Evolutionary conservation across 1,140 invertebrate genomes (phyloP).

Genomic region (Halesus radiatus): DNA sequence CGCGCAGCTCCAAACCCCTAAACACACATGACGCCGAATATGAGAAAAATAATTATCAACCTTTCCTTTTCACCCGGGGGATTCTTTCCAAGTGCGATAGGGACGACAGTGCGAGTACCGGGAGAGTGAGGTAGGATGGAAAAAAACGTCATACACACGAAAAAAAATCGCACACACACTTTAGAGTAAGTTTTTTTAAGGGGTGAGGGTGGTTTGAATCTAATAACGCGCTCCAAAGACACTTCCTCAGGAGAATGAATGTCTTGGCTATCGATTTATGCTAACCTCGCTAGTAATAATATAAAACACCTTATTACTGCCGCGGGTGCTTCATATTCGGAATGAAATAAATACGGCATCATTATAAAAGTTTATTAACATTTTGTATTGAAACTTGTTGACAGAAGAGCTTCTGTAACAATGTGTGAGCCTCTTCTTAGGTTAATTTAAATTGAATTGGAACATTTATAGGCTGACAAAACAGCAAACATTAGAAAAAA

Average conservation of each 20-base stretch:
- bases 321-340: neutral
- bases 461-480: no score
- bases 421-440: no score
- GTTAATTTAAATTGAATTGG: no score
- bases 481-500: no score
- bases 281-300: neutral
- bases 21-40: constrained; percentile 50
- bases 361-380: neutral
- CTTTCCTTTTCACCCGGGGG: constrained; percentile 31
- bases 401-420: no score
- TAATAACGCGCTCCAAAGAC: constrained; percentile 52
- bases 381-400: no score
- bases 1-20: constrained; percentile 1
- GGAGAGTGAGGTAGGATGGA: constrained; percentile 40
- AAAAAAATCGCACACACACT: constrained; percentile 38
- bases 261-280: constrained; percentile 51
- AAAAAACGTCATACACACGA: constrained; percentile 37
- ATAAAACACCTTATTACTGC: neutral
- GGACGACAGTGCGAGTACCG: neutral
- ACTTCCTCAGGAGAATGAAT: constrained; percentile 53
- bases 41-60: constrained; percentile 58
- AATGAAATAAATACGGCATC: neutral
- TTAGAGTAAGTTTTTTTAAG: constrained; percentile 48
- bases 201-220: constrained; percentile 52
- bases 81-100: neutral